These are phyloP conservation scores for Tupaia chinensis DNA, from an alignment of 2,113 vertebrate genomes.

Conservation along the genomic window DNA sequence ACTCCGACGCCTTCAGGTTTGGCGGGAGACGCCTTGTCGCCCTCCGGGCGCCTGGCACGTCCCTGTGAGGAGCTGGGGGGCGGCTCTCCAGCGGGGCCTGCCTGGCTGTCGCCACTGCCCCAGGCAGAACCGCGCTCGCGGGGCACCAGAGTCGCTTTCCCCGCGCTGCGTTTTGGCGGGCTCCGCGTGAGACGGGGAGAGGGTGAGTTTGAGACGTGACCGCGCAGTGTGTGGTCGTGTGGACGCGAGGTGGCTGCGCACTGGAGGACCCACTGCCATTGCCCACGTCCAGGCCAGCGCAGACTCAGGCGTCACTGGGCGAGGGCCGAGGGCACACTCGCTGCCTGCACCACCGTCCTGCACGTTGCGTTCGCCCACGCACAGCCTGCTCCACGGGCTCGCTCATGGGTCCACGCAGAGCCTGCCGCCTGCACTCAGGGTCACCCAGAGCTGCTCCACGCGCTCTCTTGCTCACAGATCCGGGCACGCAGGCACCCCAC, in stretches of 20 bases:
- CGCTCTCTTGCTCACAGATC: not conserved
- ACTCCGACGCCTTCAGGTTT: not conserved
- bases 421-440: too few species aligned
- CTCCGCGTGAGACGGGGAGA: not conserved
- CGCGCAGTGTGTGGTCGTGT: not conserved
- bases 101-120: not conserved
- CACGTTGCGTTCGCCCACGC: not conserved
- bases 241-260: not conserved
- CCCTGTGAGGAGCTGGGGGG: constrained; percentile 70
- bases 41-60: constrained; percentile 84
- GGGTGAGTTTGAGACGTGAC: not conserved
- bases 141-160: not conserved
- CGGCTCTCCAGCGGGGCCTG: not conserved
- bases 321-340: not conserved
- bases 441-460: too few species aligned
- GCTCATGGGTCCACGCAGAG: too few species aligned
- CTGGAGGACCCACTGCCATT: not conserved
- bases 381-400: not conserved
- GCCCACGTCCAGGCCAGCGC: not conserved
- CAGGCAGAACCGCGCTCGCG: not conserved
- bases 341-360: too few species aligned
- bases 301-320: too few species aligned
- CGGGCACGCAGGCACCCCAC: not conserved
- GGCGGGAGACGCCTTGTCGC: constrained; percentile 77
- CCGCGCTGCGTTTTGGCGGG: not conserved